Evolutionary conservation across 1,140 invertebrate species (phyloP), one percentile per base, ranked within the genome.

Genomic region (Gryllus bimaculatus): DNA sequence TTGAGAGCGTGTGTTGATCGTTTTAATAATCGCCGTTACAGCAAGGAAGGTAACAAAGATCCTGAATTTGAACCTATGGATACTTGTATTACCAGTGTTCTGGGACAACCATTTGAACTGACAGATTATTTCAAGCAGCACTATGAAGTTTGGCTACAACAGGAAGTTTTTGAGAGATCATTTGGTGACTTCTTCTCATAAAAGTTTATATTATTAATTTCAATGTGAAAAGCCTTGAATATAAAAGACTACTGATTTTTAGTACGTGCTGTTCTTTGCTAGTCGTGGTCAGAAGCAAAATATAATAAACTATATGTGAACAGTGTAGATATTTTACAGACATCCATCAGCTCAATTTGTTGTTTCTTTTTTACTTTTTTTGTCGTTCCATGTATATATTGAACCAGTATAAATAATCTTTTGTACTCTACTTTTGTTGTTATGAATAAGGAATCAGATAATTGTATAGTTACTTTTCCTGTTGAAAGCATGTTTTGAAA

Each of bases 41-140:
- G 78, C 74, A 81, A 20, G 15, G 54, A 66, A 66, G 78, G 39
- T 77, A 81, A 79, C 79, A 81, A 85, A 82, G 88, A 90, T 83
- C 86, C 87, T n/a, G 95, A 97, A 82, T 92, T 94, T 83, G 91
- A 93, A 83, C 94, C 96, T 8, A 90, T 96, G 20, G 96, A 98
- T 83, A 95, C 93, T 80, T 94, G 92, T 83, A 88, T 96, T 39
- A 92, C 91, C 20, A 95, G 93, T 84, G 93, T 96, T 8, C 88
- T 98, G 8, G 94, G 95, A 47, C 87, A 87, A 76, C 84, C 86
- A 0, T 83, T 95, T 77, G 94, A 98, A 83, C 88, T 99, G 76
- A 97, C 94, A 47, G 94, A 97, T 48, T 96, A 97, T 84, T 99
- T 99, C 84, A 98, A 98, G 87, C 91, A 93, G 81, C 96, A 99